Conservation (phyloP, 1,140 invertebrate genomes). For the Aphis craccivora region DNA sequence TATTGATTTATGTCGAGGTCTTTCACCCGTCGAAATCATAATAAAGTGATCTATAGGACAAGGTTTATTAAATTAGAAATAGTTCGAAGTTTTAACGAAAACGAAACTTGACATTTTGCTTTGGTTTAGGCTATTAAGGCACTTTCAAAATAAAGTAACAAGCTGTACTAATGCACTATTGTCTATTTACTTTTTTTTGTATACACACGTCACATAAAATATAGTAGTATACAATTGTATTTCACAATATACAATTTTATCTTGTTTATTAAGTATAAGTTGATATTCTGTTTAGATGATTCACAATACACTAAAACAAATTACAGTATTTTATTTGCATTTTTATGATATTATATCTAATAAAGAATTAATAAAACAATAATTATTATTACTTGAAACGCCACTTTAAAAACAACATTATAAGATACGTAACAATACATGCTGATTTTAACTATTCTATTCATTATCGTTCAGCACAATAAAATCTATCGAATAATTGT, state of each 20-base stretch:
- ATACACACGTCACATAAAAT: background rate
- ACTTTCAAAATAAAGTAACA: conserved; percentile 1
- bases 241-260: background rate
- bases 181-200: background rate
- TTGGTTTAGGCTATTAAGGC: background rate
- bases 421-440: background rate
- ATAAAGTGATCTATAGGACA: conserved; percentile 35
- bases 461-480: background rate
- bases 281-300: background rate
- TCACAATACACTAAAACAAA: background rate
- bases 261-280: background rate
- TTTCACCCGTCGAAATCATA: conserved; percentile 47
- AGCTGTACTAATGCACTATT: background rate
- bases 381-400: background rate
- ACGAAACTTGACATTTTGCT: background rate
- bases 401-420: background rate
- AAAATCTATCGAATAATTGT: background rate
- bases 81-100: background rate
- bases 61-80: background rate
- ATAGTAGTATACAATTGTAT: background rate
- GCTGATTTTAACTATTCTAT: background rate
- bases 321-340: background rate
- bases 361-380: background rate
- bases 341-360: background rate
- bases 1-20: conserved; percentile 51